Percentiles rank a stretch among this genome's conserved stretches.
phyloP scores from a whole-genome alignment of 1,140 invertebrate species.

The Drosophila bocqueti region DNA sequence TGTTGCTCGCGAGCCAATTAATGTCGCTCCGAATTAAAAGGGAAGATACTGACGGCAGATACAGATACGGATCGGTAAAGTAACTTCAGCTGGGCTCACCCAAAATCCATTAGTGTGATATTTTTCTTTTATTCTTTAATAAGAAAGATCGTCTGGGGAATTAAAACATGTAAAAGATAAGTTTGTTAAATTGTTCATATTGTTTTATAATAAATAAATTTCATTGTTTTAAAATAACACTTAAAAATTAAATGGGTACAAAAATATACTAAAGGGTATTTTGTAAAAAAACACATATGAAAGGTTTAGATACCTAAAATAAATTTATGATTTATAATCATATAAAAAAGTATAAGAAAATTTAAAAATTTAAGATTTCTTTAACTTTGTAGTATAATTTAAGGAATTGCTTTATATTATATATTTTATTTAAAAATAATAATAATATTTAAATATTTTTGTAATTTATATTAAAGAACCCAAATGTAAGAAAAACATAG shows the following conservation, averaged over 20 bases:
- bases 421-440: too few species aligned
- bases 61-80: slow-evolving; percentile 37
- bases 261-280: background rate
- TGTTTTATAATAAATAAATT: background rate
- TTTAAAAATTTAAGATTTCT: too few species aligned
- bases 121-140: slow-evolving; percentile 3
- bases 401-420: too few species aligned
- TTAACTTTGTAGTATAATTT: too few species aligned
- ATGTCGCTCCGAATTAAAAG: slow-evolving; percentile 52
- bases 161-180: background rate
- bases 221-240: background rate
- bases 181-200: background rate
- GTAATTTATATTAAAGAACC: too few species aligned
- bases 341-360: too few species aligned
- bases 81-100: slow-evolving; percentile 34
- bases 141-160: background rate
- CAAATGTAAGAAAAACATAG: too few species aligned
- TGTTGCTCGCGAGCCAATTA: slow-evolving; percentile 77
- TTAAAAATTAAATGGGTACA: too few species aligned
- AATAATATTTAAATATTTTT: too few species aligned
- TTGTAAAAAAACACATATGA: background rate
- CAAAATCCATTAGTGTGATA: slow-evolving; percentile 11
- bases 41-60: slow-evolving; percentile 38
- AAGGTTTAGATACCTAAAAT: too few species aligned
- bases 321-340: too few species aligned